Conservation (phyloP, 1,140 invertebrate species). For the Coenobita brevimanus region DNA sequence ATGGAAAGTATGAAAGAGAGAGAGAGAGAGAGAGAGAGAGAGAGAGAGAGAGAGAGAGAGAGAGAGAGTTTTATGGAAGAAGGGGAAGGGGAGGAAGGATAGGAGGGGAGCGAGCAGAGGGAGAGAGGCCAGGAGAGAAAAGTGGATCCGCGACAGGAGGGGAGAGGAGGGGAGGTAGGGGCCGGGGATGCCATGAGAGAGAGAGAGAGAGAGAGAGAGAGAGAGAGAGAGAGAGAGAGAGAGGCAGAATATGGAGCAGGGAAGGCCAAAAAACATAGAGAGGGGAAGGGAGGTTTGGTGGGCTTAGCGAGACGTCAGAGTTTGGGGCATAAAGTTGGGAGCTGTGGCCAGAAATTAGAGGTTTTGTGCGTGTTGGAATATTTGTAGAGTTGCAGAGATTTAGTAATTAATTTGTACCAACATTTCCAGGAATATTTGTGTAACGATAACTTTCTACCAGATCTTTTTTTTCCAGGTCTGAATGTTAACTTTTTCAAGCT, state of each 20-base stretch:
- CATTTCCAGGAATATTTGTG: too few relatives aligned
- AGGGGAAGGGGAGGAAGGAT: neutral
- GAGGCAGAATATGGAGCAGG: neutral
- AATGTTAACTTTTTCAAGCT: too few relatives aligned
- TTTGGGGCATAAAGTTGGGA: too few relatives aligned
- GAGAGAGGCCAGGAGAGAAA: neutral
- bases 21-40: neutral
- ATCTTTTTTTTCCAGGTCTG: too few relatives aligned
- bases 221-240: neutral
- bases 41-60: constrained; percentile 2
- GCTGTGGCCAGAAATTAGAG: too few relatives aligned
- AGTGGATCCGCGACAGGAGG: neutral
- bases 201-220: constrained; percentile 1
- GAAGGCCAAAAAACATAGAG: neutral
- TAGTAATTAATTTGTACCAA: too few relatives aligned
- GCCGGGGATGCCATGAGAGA: neutral
- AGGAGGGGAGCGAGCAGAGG: neutral
- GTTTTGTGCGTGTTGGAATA: too few relatives aligned
- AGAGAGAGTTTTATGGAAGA: neutral
- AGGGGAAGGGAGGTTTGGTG: neutral
- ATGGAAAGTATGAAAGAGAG: too few relatives aligned
- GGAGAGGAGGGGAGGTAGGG: neutral
- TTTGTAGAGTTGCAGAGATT: too few relatives aligned
- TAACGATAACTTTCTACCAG: too few relatives aligned
- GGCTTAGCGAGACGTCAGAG: neutral